Percentiles rank a stretch among this genome's conserved stretches.
Evolutionary conservation across 2,113 vertebrate species (phyloP).

Genomic region (Tonatia bakeri): DNA sequence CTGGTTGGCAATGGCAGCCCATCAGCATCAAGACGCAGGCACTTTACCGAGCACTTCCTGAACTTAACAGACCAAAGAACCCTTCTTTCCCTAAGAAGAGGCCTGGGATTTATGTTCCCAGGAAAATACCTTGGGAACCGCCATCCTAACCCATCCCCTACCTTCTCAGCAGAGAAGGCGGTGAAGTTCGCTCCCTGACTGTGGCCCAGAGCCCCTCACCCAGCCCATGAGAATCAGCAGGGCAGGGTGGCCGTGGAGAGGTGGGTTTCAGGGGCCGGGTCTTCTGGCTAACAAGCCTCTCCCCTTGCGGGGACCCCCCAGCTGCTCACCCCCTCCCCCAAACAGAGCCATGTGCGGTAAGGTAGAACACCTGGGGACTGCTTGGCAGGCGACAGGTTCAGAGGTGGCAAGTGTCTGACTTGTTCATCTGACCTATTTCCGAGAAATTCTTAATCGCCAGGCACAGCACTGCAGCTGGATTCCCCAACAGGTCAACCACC

Average conservation of each 20-base stretch:
- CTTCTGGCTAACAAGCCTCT: background rate
- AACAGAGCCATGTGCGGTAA: background rate
- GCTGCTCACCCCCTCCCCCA: rapidly evolving
- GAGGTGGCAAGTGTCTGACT: background rate
- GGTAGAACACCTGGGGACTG: background rate
- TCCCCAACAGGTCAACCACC: background rate
- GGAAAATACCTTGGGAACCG: background rate
- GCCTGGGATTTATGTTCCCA: background rate
- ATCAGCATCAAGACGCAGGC: background rate
- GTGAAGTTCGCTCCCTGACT: rapidly evolving
- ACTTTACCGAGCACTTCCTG: background rate
- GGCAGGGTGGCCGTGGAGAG: too few species aligned
- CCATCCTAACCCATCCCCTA: background rate
- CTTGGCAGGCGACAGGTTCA: background rate
- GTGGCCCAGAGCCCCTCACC: background rate
- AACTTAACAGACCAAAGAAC: background rate
- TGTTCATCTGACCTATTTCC: slow-evolving; percentile 39
- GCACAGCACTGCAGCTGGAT: background rate
- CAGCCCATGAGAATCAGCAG: background rate
- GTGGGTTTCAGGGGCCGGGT: background rate
- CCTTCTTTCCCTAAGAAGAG: background rate
- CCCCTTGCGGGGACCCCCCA: rapidly evolving
- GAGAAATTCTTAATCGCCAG: slow-evolving; percentile 26
- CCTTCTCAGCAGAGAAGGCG: background rate
- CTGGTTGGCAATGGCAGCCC: rapidly evolving